These are phyloP conservation scores for Drosophila neocordata DNA, from an alignment of 1,140 invertebrate genomes.

Conservation along the genomic window DNA sequence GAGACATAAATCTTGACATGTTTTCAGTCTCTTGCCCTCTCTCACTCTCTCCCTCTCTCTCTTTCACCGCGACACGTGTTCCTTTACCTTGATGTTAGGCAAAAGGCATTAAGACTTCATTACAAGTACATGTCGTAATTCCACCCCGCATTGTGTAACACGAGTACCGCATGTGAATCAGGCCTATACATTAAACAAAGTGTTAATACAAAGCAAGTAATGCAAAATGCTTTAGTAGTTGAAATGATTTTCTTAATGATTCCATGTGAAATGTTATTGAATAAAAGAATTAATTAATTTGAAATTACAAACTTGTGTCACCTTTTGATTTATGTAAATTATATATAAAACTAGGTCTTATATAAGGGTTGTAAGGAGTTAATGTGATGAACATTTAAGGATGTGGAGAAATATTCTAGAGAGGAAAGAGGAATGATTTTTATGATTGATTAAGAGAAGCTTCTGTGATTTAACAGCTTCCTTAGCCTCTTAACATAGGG, in stretches of 20 bases:
- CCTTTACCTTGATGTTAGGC: slow-evolving; percentile 41
- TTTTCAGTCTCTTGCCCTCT: slow-evolving; percentile 36
- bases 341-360: too few relatives aligned
- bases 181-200: slow-evolving; percentile 68
- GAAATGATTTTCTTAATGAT: slow-evolving; percentile 1
- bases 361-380: too few relatives aligned
- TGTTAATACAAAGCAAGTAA: slow-evolving; percentile 58
- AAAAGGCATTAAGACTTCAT: slow-evolving; percentile 69
- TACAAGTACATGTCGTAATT: slow-evolving; percentile 52
- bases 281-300: not conserved
- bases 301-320: not conserved
- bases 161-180: slow-evolving; percentile 3
- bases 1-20: slow-evolving; percentile 75
- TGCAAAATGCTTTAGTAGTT: not conserved
- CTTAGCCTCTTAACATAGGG: too few relatives aligned
- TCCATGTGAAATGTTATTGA: not conserved
- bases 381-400: too few relatives aligned
- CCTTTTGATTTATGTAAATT: not conserved
- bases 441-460: too few relatives aligned
- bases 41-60: not conserved
- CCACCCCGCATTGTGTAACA: not conserved
- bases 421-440: too few relatives aligned
- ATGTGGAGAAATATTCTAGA: too few relatives aligned
- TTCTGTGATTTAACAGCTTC: too few relatives aligned
- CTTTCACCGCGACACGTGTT: slow-evolving; percentile 50